Base-by-base conservation (phyloP, 1,140 invertebrate species). In the Megathymus violae region DNA sequence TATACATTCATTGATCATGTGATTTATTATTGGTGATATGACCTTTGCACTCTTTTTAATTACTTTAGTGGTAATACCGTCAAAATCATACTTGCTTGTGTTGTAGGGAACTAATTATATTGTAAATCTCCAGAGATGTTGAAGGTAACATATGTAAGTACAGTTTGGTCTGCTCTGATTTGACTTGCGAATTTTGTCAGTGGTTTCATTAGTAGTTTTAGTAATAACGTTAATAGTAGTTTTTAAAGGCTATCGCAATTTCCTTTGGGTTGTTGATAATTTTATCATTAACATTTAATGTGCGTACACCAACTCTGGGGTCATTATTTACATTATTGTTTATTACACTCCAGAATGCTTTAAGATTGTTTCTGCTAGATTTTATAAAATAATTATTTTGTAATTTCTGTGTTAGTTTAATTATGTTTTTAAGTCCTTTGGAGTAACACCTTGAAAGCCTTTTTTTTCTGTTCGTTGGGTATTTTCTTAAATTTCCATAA, bases 301-400 rank as follows among this genome's bases (percentile, higher is more conserved):
- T n/a, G n/a, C n/a, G 10, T 17, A 4, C 4, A 16, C 15, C n/a
- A 19, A 19, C 15, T n/a, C 7, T 44, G 10, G 2, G n/a, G n/a
- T n/a, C n/a, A n/a, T n/a, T 44, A 10, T 44, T 44, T 17, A 4
- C 7, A 19, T 19, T 19, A 19, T n/a, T n/a, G n/a, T 44, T 44
- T 7, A 44, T 44, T n/a, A 44, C 6, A 0, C 1, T 44, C 41
- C 41, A 44, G 4, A 16, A 6, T 1, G 41, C 41, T 19, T 44
- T 44, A 2, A 4, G 19, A 10, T 44, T 44, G 7, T n/a, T 44
- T 10, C 7, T 19, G 7, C 15, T 16, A 10, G 41, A 19, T 7
- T 44, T 44, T 19, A 44, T 19, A 19, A 1, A 44, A 9, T 44
- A 44, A 9, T 19, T 44, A 44, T 44, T 44, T 44, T 44, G 41